Evolutionary conservation across 2,797 vertebrate species (phyloP).

Genomic region (Neomorphus geoffroyi): DNA sequence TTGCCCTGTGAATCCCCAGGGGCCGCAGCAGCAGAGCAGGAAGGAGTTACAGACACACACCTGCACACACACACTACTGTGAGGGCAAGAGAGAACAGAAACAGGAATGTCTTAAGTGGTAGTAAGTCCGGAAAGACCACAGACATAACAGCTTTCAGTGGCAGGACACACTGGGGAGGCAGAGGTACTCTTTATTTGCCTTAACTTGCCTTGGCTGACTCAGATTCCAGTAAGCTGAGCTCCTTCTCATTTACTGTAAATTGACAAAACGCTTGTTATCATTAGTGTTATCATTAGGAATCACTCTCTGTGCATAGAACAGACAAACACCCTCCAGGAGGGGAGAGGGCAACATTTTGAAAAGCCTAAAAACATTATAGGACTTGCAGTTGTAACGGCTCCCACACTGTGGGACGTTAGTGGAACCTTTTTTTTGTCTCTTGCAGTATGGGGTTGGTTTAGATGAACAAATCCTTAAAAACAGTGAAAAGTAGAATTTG

Average conservation of each 20-base stretch:
- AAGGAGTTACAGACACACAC: neutral
- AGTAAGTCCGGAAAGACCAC: constrained; percentile 50
- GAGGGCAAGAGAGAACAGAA: constrained; percentile 57
- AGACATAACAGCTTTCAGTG: constrained; percentile 17
- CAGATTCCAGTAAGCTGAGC: constrained; percentile 60
- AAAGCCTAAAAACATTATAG: neutral
- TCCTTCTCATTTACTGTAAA: constrained; percentile 60
- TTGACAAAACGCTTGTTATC: constrained; percentile 48
- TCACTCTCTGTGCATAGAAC: neutral
- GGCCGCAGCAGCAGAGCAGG: neutral
- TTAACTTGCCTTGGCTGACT: constrained; percentile 63
- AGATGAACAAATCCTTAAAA: constrained; percentile 30
- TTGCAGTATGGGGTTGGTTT: constrained; percentile 3
- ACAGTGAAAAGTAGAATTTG: constrained; percentile 46
- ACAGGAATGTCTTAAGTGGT: constrained; percentile 39
- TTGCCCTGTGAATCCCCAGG: neutral
- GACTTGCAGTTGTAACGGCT: neutral
- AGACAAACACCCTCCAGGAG: constrained; percentile 39
- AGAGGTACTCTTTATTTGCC: constrained; percentile 47
- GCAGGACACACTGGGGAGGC: constrained; percentile 27
- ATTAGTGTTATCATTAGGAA: too few species aligned
- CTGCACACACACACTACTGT: neutral
- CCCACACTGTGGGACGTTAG: neutral
- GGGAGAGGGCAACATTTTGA: neutral
- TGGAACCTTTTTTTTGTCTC: neutral